A percentile compares a stretch with the other conserved stretches of the same genome.
phyloP scores from a whole-genome alignment of 2,113 vertebrate genomes.

The Pelecanus crispus region DNA sequence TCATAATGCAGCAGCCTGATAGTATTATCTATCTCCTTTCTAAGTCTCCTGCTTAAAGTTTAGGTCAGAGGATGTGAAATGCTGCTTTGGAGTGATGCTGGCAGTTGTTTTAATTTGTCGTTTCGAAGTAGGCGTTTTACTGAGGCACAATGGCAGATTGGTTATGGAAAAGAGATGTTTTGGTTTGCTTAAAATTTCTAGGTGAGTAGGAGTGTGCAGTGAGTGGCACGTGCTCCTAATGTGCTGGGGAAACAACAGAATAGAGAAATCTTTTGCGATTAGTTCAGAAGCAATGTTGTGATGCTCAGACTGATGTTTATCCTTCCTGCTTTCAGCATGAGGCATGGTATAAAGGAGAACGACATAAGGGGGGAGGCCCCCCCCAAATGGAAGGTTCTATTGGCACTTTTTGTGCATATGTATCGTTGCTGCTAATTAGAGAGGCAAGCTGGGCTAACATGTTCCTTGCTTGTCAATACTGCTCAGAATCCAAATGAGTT shows the following conservation, averaged over 20 bases:
- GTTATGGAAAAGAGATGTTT: neutral
- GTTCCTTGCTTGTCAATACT: neutral
- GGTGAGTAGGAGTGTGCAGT: neutral
- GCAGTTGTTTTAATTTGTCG: neutral
- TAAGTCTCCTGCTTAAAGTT: neutral
- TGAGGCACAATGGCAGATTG: neutral
- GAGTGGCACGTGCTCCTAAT: neutral
- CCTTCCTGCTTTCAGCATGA: neutral
- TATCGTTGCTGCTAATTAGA: neutral
- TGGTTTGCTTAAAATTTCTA: neutral
- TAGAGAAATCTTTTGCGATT: neutral
- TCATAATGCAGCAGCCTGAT: accelerated
- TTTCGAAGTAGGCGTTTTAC: neutral
- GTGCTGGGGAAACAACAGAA: neutral
- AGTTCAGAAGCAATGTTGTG: neutral
- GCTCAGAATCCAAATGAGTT: neutral
- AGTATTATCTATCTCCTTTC: neutral
- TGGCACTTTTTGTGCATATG: neutral
- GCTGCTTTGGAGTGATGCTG: neutral
- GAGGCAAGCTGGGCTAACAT: accelerated
- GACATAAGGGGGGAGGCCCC: accelerated
- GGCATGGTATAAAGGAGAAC: neutral
- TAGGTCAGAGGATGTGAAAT: neutral
- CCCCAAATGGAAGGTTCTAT: neutral
- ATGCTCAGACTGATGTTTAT: neutral